Percentiles rank a stretch among this genome's conserved stretches.
Evolutionary conservation across 2,888 invertebrate genomes (phyloP).

Genomic region (Plemyria rubiginata): DNA sequence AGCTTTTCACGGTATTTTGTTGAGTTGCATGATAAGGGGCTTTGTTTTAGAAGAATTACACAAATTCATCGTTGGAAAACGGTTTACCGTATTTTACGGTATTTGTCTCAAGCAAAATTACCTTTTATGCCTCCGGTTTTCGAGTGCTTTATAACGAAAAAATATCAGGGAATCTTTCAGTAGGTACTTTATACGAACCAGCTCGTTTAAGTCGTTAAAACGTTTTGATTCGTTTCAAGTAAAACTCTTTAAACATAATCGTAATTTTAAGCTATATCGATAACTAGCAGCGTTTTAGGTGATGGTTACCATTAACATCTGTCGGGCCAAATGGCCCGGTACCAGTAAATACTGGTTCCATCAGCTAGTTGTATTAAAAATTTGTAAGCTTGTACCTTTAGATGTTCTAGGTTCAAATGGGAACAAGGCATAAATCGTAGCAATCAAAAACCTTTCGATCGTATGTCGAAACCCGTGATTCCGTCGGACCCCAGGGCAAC

Average conservation of each 20-base stretch:
- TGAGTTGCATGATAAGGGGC: constrained; percentile 56
- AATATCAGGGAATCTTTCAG: too few species aligned
- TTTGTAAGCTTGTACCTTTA: too few species aligned
- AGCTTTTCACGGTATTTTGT: constrained; percentile 55
- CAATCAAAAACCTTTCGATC: too few species aligned
- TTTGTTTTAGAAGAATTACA: constrained; percentile 57
- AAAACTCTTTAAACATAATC: neutral
- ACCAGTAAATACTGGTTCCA: too few species aligned
- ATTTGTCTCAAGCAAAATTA: constrained; percentile 37
- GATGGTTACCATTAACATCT: too few species aligned
- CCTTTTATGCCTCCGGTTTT: constrained; percentile 25
- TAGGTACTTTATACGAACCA: neutral
- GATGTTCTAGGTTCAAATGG: too few species aligned
- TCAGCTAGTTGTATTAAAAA: too few species aligned
- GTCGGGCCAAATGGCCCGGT: too few species aligned
- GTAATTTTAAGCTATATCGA: neutral
- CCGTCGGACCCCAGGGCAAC: too few species aligned
- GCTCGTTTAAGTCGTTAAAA: neutral
- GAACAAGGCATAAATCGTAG: neutral
- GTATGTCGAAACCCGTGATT: too few species aligned
- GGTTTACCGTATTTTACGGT: constrained; percentile 45
- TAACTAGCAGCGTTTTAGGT: too few species aligned
- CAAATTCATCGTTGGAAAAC: constrained; percentile 46
- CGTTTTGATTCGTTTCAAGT: neutral
- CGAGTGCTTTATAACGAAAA: constrained; percentile 6